Conservation (phyloP, 2,797 vertebrate genomes). For the Scolopax rusticola region DNA sequence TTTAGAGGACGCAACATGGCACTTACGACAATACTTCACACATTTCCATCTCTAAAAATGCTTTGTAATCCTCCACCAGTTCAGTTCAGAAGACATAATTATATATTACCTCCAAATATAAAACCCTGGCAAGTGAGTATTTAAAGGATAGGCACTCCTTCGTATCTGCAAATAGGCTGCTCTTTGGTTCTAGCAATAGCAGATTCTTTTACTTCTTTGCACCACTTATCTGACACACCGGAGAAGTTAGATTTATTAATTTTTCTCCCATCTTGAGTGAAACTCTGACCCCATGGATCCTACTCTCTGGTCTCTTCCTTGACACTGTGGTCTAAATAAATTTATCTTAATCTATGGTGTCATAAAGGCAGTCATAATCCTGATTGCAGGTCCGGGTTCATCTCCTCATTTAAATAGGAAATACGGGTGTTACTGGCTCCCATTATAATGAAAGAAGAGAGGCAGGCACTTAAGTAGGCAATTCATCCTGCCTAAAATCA, state of each 20-base stretch:
- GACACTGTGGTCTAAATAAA: neutral
- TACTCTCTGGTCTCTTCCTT: neutral
- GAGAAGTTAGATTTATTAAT: neutral
- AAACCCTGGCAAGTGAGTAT: neutral
- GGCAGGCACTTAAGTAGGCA: neutral
- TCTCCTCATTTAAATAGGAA: neutral
- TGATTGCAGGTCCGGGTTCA: neutral
- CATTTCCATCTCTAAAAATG: neutral
- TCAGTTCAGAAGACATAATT: neutral
- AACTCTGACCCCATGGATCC: neutral
- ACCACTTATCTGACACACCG: neutral
- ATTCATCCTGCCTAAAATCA: neutral
- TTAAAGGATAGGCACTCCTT: neutral
- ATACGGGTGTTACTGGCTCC: neutral
- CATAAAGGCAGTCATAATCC: neutral
- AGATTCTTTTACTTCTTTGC: neutral
- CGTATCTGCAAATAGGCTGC: neutral
- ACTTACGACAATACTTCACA: neutral
- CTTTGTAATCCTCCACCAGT: neutral
- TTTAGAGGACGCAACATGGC: neutral
- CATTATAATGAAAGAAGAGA: neutral
- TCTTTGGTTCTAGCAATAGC: neutral
- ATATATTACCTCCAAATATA: neutral
- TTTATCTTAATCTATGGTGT: neutral
- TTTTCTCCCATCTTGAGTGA: neutral